Evolutionary conservation across 2,797 vertebrate species (phyloP).

Genomic region (Micromesistius poutassou): DNA sequence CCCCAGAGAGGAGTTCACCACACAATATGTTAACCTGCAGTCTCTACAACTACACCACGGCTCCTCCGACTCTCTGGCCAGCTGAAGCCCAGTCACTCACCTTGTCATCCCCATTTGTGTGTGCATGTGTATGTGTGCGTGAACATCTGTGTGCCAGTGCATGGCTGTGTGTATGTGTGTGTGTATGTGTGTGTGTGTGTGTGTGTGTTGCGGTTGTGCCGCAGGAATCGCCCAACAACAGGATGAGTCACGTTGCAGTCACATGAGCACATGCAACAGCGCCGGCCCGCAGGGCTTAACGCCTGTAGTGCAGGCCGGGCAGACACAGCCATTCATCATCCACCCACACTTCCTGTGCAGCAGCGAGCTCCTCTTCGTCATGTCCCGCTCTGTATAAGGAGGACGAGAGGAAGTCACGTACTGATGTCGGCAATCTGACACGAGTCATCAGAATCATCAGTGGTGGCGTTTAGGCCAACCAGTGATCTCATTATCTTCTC

Average conservation of each 20-base stretch:
- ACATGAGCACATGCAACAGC: not conserved
- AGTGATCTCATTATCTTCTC: not conserved
- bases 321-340: slow-evolving; percentile 26
- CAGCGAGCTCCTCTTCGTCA: not conserved
- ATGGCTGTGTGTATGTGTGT: not conserved
- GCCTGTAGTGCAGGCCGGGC: slow-evolving; percentile 3
- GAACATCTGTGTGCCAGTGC: not conserved
- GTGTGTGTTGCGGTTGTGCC: slow-evolving; percentile 11
- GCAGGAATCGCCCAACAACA: slow-evolving; percentile 29
- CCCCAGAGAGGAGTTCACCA: not conserved
- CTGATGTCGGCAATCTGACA: not conserved
- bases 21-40: slow-evolving; percentile 10
- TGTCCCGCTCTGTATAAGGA: slow-evolving; percentile 7
- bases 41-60: not conserved
- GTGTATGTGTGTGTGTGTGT: too few species aligned
- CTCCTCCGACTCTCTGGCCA: slow-evolving; percentile 10
- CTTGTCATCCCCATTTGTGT: not conserved
- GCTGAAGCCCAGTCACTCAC: slow-evolving; percentile 36
- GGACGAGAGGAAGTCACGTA: not conserved
- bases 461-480: too few species aligned
- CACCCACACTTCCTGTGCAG: not conserved
- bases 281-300: slow-evolving; percentile 14
- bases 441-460: not conserved
- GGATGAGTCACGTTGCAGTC: slow-evolving; percentile 32
- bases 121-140: too few species aligned